Evolutionary conservation across 2,113 vertebrate genomes (phyloP), one percentile per base, ranked within the genome.

Genomic region (Lonchura striata): DNA sequence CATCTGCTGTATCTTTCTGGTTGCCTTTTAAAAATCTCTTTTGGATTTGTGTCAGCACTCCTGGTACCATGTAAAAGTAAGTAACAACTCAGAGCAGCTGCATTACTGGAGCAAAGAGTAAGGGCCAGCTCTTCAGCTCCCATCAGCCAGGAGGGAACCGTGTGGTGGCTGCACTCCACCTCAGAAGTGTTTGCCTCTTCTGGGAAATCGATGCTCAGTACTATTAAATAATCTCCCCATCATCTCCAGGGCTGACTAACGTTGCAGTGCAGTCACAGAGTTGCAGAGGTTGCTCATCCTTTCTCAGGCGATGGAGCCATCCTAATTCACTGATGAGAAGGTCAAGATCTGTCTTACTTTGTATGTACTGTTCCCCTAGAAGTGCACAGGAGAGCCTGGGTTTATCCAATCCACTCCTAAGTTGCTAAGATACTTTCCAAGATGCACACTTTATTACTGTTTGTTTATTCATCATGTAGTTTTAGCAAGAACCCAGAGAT

Each of bases 41-140:
- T 70, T 57, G 88, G 33, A 64, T 86, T 91, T 92, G 33, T 95
- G 82, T 86, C 92, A 92, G 79, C 28, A 59, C 33, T 88, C 24
- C 68, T 71, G 47, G 33, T 76, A 49, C 87, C 76, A 24, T 11
- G 52, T 83, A 66, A 81, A 88, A 54, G 60, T 63, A n/a, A 56
- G 68, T 23, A 81, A 56, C 28, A 77, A 22, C 19, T 39, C 2
- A 1, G 33, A 85, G 78, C 37, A 90, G 71, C 46, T 4, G 1
- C 33, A 21, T 59, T 70, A 76, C 70, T 76, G 18, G 11, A 82
- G 60, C 27, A 65, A 65, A 57, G 31, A 69, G 19, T 16, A 35
- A 83, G 52, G 59, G 39, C 37, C 57, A 2, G 7, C 66, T 53
- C 80, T 76, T 72, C 70, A 69, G 12, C 42, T 50, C 39, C 50